Evolutionary conservation across 1,140 invertebrate species (phyloP).

Genomic region (Anagrus nilaparvatae): DNA sequence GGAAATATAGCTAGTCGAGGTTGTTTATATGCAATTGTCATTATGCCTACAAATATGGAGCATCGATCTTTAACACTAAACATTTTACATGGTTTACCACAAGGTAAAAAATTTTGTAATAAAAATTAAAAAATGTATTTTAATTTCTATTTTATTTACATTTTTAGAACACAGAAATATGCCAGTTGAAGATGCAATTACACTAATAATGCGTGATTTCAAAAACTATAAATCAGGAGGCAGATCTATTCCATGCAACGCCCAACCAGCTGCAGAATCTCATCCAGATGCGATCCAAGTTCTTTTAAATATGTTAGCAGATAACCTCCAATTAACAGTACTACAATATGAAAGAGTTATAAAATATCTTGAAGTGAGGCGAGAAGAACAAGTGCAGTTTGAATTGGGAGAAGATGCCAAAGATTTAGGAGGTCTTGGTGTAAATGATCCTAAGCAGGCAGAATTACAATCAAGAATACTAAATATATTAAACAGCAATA

Average conservation of each 20-base stretch:
- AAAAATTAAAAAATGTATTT: conserved; percentile 5
- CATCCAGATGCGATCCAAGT: conserved; percentile 65
- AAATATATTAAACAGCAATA: conserved; percentile 62
- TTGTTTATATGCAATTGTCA: conserved; percentile 79
- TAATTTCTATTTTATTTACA: conserved; percentile 9
- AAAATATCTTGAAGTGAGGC: conserved; percentile 65
- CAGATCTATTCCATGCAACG: conserved; percentile 34
- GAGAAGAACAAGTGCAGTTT: conserved; percentile 58
- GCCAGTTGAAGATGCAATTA: conserved; percentile 83
- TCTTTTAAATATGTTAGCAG: conserved; percentile 66
- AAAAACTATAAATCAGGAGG: conserved; percentile 61
- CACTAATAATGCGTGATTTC: conserved; percentile 69
- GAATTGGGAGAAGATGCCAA: conserved; percentile 52
- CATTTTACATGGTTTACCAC: conserved; percentile 80
- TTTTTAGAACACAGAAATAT: conserved; percentile 82
- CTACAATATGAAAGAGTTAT: conserved; percentile 73
- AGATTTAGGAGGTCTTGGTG: conserved; percentile 38
- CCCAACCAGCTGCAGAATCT: conserved; percentile 35
- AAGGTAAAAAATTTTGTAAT: conserved; percentile 51
- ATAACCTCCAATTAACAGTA: conserved; percentile 68
- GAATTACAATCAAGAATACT: conserved; percentile 78
- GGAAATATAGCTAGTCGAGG: conserved; percentile 77
- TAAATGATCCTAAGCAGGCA: conserved; percentile 47
- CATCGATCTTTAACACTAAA: conserved; percentile 81
- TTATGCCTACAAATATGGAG: conserved; percentile 75